A percentile compares a stretch with the other conserved stretches of the same genome.
These are phyloP conservation scores for Cairina moschata DNA, from an alignment of 2,113 vertebrate species.

Conservation along the genomic window DNA sequence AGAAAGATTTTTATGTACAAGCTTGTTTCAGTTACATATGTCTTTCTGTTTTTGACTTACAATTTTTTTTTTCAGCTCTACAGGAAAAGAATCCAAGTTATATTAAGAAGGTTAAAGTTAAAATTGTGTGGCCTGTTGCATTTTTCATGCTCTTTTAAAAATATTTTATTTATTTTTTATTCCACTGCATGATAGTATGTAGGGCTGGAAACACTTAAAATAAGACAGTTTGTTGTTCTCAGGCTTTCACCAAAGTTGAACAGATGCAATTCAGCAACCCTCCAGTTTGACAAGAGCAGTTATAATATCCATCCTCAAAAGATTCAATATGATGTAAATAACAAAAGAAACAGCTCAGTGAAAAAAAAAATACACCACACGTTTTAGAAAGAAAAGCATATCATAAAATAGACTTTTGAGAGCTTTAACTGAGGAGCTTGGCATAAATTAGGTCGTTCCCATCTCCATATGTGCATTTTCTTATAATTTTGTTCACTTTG, in stretches of 20 bases:
- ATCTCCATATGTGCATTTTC: neutral
- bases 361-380: neutral
- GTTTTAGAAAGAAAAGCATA: neutral
- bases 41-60: neutral
- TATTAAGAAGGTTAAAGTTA: slow-evolving; percentile 8
- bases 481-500: neutral
- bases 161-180: neutral
- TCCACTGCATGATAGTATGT: neutral
- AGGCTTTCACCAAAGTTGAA: neutral
- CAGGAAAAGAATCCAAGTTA: slow-evolving; percentile 35
- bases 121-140: neutral
- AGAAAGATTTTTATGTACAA: neutral
- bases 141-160: neutral
- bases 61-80: slow-evolving; percentile 12
- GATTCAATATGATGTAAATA: neutral
- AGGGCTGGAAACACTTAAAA: neutral
- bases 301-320: neutral
- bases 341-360: neutral
- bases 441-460: neutral
- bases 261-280: neutral
- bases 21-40: neutral
- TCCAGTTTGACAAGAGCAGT: neutral
- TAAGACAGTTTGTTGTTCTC: neutral
- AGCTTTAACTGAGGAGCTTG: neutral
- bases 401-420: neutral